Conservation (phyloP, 2,797 vertebrate species). For the Peromyscus melanophrys region DNA sequence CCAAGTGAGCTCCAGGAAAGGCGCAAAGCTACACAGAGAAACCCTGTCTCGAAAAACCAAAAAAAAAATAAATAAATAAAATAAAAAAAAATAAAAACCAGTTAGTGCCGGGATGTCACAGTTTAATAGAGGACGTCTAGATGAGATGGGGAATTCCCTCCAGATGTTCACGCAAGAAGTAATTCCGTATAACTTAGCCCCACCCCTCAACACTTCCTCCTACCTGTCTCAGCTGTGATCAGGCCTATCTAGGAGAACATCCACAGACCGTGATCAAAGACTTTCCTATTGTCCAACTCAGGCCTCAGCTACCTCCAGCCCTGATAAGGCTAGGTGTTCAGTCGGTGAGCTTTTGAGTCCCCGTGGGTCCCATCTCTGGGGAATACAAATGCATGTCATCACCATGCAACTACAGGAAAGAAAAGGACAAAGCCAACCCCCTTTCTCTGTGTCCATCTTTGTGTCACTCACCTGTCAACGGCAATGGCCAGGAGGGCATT, state of each 20-base stretch:
- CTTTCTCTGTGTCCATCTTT: neutral
- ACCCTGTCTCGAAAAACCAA: too few relatives aligned
- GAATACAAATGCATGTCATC: neutral
- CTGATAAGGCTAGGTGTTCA: neutral
- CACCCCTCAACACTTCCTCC: neutral
- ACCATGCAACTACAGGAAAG: neutral
- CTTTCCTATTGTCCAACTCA: neutral
- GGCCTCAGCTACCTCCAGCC: neutral
- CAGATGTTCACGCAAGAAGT: neutral
- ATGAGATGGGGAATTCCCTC: neutral
- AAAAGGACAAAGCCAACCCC: neutral
- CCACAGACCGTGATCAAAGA: neutral
- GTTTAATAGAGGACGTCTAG: slow-evolving; percentile 6
- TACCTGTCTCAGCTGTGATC: neutral
- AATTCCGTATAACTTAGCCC: slow-evolving; percentile 9
- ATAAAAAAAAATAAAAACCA: too few relatives aligned
- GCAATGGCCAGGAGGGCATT: slow-evolving; percentile 98
- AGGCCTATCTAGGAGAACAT: neutral
- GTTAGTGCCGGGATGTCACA: neutral
- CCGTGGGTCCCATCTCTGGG: fast-evolving
- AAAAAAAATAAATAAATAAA: too few relatives aligned
- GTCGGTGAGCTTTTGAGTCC: neutral
- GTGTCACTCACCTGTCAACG: slow-evolving; percentile 93
- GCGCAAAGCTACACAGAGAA: too few relatives aligned
- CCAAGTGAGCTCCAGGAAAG: too few relatives aligned